These are phyloP conservation scores for Drosophila tripunctata DNA, from an alignment of 2,888 invertebrate genomes.

Conservation along the genomic window DNA sequence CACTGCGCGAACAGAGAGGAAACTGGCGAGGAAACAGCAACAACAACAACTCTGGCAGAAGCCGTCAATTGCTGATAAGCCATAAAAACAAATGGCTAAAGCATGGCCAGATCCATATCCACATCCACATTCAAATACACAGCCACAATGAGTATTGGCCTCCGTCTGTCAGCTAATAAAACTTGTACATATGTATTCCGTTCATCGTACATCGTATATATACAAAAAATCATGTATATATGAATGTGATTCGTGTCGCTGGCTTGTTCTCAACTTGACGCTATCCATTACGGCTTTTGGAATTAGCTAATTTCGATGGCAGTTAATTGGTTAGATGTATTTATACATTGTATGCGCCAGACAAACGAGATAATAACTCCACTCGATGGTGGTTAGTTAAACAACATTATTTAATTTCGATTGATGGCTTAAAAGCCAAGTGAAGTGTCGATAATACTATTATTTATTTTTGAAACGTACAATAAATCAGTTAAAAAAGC, in stretches of 20 bases:
- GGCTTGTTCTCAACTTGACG: constrained; percentile 59
- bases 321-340: constrained; percentile 51
- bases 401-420: constrained; percentile 12
- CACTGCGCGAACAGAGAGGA: constrained; percentile 35
- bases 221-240: constrained; percentile 6
- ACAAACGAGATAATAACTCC: constrained; percentile 18
- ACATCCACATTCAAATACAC: constrained; percentile 18
- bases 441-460: background rate
- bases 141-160: constrained; percentile 11
- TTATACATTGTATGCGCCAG: constrained; percentile 45
- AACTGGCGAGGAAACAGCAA: constrained; percentile 10
- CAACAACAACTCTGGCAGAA: constrained; percentile 14
- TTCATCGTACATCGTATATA: too few species aligned
- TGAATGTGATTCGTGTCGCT: constrained; percentile 30
- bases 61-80: constrained; percentile 69
- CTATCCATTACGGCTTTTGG: constrained; percentile 47
- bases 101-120: constrained; percentile 35
- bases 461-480: background rate
- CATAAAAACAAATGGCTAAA: constrained; percentile 72
- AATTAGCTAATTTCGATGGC: constrained; percentile 61
- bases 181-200: constrained; percentile 14
- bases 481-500: background rate
- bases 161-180: constrained; percentile 41
- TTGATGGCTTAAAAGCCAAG: background rate
- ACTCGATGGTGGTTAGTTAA: background rate